These are phyloP conservation scores for Campoletis sonorensis DNA, from an alignment of 1,140 invertebrate species.

Conservation along the genomic window DNA sequence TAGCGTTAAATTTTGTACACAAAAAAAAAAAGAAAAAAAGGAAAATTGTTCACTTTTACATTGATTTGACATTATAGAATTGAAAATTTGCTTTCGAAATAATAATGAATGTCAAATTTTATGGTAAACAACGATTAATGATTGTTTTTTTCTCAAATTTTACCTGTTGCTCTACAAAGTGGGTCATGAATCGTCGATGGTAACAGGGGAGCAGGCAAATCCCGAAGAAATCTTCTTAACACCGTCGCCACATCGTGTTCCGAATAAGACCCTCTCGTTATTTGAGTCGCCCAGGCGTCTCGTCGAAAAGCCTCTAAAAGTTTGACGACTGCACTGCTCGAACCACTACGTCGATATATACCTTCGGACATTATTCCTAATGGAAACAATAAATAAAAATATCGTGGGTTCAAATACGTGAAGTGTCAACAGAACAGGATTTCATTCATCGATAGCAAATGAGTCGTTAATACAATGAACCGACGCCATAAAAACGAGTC, in stretches of 20 bases:
- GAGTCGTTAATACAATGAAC: too few relatives aligned
- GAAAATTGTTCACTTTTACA: too few relatives aligned
- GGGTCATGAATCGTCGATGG: conserved; percentile 77
- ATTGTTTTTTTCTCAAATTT: conserved; percentile 29
- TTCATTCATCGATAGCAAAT: too few relatives aligned
- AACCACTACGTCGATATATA: conserved; percentile 89
- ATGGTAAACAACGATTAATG: too few relatives aligned
- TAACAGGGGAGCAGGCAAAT: conserved; percentile 85
- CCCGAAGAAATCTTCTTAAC: conserved; percentile 89
- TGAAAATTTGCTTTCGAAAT: too few relatives aligned
- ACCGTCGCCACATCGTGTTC: conserved; percentile 92
- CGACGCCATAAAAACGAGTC: too few relatives aligned
- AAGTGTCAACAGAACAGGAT: too few relatives aligned
- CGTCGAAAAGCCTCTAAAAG: conserved; percentile 85
- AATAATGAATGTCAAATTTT: too few relatives aligned
- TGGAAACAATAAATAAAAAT: conserved; percentile 42
- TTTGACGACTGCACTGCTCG: conserved; percentile 84
- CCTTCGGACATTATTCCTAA: conserved; percentile 88
- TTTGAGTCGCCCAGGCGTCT: conserved; percentile 89
- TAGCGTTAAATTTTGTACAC: too few relatives aligned
- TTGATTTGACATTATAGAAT: too few relatives aligned
- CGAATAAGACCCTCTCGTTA: conserved; percentile 84
- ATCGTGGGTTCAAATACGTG: neutral
- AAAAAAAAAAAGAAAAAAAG: too few relatives aligned
- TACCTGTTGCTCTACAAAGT: conserved; percentile 76